phyloP scores from a whole-genome alignment of 2,113 vertebrate species.

The Egretta garzetta region DNA sequence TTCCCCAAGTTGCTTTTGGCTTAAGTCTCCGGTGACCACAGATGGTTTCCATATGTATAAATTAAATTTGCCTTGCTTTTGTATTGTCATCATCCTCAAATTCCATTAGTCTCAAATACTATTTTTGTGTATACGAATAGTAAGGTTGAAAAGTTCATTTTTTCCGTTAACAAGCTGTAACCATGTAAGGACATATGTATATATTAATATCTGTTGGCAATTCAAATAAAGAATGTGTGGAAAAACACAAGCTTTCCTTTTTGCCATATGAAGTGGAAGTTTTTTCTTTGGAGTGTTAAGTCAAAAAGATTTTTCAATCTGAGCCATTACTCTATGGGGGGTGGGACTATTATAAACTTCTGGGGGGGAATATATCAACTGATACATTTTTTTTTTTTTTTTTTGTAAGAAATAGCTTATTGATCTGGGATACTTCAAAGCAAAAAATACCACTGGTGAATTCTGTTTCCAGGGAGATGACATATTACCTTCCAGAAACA shows the following conservation, averaged over 20 bases:
- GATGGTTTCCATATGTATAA: neutral
- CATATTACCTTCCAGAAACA: neutral
- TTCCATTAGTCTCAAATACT: neutral
- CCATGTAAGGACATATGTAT: neutral
- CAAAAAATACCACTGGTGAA: neutral
- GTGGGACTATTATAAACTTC: neutral
- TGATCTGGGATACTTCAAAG: neutral
- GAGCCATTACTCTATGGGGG: neutral
- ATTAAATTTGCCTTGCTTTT: neutral
- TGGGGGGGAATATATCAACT: neutral
- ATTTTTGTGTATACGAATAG: neutral
- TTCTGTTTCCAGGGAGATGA: constrained; percentile 6
- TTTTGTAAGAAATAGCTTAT: neutral
- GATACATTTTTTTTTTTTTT: neutral
- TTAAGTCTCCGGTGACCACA: neutral
- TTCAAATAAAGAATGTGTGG: neutral
- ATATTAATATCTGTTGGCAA: neutral
- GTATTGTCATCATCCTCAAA: neutral
- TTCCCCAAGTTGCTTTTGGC: neutral
- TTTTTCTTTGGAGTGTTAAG: neutral
- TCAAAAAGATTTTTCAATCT: neutral
- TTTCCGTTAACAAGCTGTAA: neutral
- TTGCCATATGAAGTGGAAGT: neutral
- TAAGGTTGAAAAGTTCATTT: neutral
- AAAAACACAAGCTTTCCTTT: neutral